These are phyloP conservation scores for Nannoperca australis DNA, from an alignment of 2,797 vertebrate genomes.

Conservation along the genomic window DNA sequence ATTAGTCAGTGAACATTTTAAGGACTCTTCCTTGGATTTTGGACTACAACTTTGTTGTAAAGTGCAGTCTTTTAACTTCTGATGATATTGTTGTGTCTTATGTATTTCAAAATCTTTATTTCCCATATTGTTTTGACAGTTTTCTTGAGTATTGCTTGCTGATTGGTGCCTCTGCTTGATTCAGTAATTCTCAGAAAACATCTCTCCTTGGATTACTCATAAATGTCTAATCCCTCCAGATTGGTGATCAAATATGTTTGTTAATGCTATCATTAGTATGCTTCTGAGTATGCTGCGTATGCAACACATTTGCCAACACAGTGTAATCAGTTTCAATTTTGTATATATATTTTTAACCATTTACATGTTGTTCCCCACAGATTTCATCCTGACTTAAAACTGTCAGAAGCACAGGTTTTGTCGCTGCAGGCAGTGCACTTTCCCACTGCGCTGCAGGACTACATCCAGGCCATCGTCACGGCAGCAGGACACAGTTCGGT, in stretches of 20 bases:
- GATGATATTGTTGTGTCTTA: constrained; percentile 7
- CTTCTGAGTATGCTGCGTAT: constrained; percentile 33
- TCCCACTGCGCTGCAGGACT: constrained; percentile 87
- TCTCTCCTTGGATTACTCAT: constrained; percentile 38
- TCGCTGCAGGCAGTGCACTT: constrained; percentile 84
- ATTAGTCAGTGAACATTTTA: constrained; percentile 31
- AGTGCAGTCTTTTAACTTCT: background rate
- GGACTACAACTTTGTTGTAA: background rate
- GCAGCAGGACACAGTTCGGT: constrained; percentile 91
- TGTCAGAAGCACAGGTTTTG: constrained; percentile 86
- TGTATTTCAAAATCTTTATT: background rate
- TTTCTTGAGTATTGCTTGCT: constrained; percentile 11
- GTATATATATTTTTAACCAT: constrained; percentile 4
- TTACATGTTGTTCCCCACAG: constrained; percentile 72
- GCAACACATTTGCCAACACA: constrained; percentile 36
- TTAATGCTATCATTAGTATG: constrained; percentile 56
- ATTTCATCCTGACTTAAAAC: constrained; percentile 86
- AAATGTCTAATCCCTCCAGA: constrained; percentile 52
- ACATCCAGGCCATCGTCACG: constrained; percentile 85
- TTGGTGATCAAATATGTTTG: constrained; percentile 57
- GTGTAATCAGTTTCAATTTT: constrained; percentile 25
- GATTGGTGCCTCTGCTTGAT: constrained; percentile 4
- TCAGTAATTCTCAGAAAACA: constrained; percentile 33
- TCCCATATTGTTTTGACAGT: constrained; percentile 6
- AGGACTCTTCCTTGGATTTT: constrained; percentile 1